Evolutionary conservation across 2,888 invertebrate species (phyloP).

Genomic region (Xylocampa areola): DNA sequence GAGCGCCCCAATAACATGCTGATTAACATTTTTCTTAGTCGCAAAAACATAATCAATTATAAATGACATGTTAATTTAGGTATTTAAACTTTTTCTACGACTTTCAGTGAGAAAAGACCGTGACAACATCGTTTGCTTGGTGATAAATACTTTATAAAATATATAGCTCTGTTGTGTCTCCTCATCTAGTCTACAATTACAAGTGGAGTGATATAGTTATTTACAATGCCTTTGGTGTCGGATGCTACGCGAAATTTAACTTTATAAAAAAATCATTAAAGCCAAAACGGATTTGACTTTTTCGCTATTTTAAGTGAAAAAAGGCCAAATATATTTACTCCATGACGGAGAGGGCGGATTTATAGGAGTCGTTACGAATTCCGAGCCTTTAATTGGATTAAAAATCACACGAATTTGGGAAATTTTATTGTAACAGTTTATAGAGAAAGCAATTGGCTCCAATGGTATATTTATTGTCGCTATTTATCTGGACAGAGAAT

Average conservation of each 20-base stretch:
- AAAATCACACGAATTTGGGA: conserved; percentile 54
- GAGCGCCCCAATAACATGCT: conserved; percentile 43
- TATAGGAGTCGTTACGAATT: conserved; percentile 47
- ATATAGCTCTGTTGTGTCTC: background rate
- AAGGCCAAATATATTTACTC: conserved; percentile 39
- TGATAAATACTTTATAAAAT: background rate
- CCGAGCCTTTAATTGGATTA: conserved; percentile 61
- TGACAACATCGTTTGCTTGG: conserved; percentile 6
- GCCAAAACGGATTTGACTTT: conserved; percentile 28
- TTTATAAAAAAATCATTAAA: conserved; percentile 21
- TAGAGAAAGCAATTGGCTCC: conserved; percentile 74
- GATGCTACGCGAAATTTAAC: background rate
- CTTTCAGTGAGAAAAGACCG: conserved; percentile 11
- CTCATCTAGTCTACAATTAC: background rate
- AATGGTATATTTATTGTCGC: conserved; percentile 79
- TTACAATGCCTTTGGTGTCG: background rate
- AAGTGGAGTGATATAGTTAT: background rate
- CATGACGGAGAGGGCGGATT: conserved; percentile 36
- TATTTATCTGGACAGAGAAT: conserved; percentile 75
- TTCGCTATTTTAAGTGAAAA: conserved; percentile 39
- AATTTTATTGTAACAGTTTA: conserved; percentile 62
- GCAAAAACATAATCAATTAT: conserved; percentile 50
- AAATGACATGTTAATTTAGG: conserved; percentile 47
- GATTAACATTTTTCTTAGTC: conserved; percentile 51
- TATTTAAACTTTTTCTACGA: conserved; percentile 34